Percentiles rank a stretch among this genome's conserved stretches.
These are phyloP conservation scores for Platanista minor DNA, from an alignment of 2,113 vertebrate genomes.

Conservation along the genomic window DNA sequence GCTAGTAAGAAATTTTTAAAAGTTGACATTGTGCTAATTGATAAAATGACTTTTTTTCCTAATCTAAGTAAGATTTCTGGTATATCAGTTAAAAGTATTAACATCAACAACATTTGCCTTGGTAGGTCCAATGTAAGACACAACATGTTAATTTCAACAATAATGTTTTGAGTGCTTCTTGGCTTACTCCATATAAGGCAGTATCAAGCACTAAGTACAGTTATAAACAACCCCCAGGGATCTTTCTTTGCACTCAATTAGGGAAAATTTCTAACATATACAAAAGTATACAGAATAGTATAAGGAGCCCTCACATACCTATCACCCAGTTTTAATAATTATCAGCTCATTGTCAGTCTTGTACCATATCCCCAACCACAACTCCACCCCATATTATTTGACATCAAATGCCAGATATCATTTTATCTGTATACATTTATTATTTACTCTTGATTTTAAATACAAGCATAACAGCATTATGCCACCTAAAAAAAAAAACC, in stretches of 20 bases:
- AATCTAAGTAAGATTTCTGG: not conserved
- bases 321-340: not conserved
- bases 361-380: not conserved
- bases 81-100: not conserved
- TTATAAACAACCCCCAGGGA: not conserved
- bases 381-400: not conserved
- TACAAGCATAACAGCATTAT: not conserved
- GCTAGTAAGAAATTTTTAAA: not conserved
- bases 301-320: not conserved
- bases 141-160: not conserved
- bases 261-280: not conserved
- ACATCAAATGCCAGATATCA: not conserved
- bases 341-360: not conserved
- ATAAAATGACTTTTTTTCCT: not conserved
- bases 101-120: not conserved
- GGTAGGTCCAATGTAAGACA: not conserved
- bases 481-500: not conserved
- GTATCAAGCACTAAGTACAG: not conserved
- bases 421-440: not conserved
- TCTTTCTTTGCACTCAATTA: not conserved
- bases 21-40: not conserved
- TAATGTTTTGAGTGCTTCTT: not conserved
- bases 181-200: not conserved
- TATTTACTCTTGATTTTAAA: not conserved
- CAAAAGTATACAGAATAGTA: not conserved